phyloP scores from a whole-genome alignment of 2,113 vertebrate species.

The Mormyrus lacerda region DNA sequence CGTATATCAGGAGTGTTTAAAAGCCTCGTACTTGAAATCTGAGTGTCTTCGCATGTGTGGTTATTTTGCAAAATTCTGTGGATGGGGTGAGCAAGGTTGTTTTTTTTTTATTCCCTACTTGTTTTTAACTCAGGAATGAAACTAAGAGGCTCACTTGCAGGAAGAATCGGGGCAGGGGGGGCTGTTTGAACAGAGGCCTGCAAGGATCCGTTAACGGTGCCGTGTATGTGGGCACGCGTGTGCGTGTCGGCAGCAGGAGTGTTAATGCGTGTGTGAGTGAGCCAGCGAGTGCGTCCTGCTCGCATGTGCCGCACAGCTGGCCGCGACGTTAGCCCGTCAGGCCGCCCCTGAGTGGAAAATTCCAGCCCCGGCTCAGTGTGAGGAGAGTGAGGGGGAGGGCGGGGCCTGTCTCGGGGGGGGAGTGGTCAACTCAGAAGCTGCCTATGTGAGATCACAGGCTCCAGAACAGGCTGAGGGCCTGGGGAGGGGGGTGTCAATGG shows the following conservation, averaged over 20 bases:
- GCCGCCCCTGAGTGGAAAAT: conserved; percentile 58
- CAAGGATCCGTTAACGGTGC: not conserved
- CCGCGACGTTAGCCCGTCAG: conserved; percentile 40
- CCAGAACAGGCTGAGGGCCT: conserved; percentile 49
- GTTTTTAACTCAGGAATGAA: not conserved
- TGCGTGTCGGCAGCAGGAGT: not conserved
- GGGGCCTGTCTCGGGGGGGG: conserved; percentile 34
- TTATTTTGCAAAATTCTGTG: not conserved
- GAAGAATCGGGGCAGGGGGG: not conserved
- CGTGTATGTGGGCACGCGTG: not conserved
- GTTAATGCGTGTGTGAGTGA: not conserved
- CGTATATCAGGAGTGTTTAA: not conserved
- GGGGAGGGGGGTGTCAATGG: not conserved
- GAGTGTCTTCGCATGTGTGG: not conserved
- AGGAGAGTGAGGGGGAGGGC: conserved; percentile 16
- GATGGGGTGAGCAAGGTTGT: not conserved
- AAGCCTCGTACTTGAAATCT: not conserved
- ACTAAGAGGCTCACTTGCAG: not conserved
- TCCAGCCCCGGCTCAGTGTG: conserved; percentile 45
- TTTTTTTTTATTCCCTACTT: not conserved
- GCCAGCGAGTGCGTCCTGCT: not conserved
- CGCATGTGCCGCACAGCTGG: conserved; percentile 48
- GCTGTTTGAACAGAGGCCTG: not conserved
- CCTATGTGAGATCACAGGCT: conserved; percentile 62
- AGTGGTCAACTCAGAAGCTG: conserved; percentile 61